These are phyloP conservation scores for Melanerpes aurifrons DNA, from an alignment of 2,113 vertebrate genomes.

Conservation along the genomic window DNA sequence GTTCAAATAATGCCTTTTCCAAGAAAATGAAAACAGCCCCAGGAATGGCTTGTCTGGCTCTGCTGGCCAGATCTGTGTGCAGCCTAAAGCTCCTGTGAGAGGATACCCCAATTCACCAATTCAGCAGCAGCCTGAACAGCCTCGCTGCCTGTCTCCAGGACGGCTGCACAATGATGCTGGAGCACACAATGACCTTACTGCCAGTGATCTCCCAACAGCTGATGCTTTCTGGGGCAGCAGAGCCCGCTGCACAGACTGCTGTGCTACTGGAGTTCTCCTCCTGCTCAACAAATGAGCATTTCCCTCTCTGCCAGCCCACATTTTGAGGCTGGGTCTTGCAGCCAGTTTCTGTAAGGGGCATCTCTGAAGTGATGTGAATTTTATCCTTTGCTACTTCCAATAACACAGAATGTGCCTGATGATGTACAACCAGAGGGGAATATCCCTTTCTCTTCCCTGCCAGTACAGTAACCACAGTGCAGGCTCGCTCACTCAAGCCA, in stretches of 20 bases:
- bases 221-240: background rate
- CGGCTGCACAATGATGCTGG: background rate
- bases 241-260: background rate
- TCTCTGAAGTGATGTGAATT: background rate
- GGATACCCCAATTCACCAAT: background rate
- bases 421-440: background rate
- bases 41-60: background rate
- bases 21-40: background rate
- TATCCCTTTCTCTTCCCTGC: background rate
- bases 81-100: background rate
- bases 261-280: background rate
- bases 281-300: background rate
- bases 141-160: background rate
- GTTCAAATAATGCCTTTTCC: background rate
- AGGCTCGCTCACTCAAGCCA: background rate
- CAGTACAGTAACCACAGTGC: background rate
- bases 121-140: background rate
- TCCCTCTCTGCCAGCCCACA: background rate
- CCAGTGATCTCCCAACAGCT: background rate
- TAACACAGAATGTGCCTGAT: background rate
- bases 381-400: background rate
- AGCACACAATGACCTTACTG: background rate
- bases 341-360: background rate
- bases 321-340: background rate
- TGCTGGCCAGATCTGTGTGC: background rate